These are phyloP conservation scores for Xestobium rufovillosum DNA, from an alignment of 2,888 invertebrate species.

Conservation along the genomic window DNA sequence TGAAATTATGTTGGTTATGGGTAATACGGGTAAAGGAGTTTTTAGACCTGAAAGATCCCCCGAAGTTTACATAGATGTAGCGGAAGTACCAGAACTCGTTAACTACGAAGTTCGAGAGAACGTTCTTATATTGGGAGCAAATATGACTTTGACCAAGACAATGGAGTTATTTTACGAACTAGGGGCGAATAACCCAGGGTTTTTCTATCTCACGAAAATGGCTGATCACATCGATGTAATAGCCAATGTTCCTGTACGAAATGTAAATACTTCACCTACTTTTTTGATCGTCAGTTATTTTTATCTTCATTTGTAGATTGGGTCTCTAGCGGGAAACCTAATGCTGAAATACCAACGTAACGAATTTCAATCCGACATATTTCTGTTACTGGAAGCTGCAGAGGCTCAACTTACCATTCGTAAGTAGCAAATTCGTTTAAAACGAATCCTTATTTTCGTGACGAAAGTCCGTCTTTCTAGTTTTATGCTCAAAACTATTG, in stretches of 20 bases:
- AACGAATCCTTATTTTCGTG: no score
- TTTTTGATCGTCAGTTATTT: no score
- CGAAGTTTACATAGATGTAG: slow-evolving; percentile 57
- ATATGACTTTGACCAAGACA: slow-evolving; percentile 49
- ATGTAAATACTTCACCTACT: slow-evolving; percentile 47
- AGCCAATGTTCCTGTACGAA: slow-evolving; percentile 64
- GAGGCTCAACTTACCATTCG: slow-evolving; percentile 45
- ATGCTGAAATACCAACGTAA: slow-evolving; percentile 58
- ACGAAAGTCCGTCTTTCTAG: no score
- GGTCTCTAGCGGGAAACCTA: slow-evolving; percentile 66
- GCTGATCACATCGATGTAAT: slow-evolving; percentile 59
- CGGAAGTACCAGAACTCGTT: slow-evolving; percentile 51
- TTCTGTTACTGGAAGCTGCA: slow-evolving; percentile 54
- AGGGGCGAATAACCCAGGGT: slow-evolving; percentile 44
- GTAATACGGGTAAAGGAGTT: slow-evolving; percentile 70
- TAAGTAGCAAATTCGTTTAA: slow-evolving; percentile 18
- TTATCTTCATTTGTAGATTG: slow-evolving; percentile 45
- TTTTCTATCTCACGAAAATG: slow-evolving; percentile 51
- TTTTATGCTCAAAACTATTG: no score
- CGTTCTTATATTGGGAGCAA: slow-evolving; percentile 53
- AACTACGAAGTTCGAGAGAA: slow-evolving; percentile 39
- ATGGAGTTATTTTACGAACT: slow-evolving; percentile 46
- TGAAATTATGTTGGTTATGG: slow-evolving; percentile 57
- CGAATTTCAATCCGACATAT: slow-evolving; percentile 69
- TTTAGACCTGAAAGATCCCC: slow-evolving; percentile 38